A percentile compares a stretch with the other conserved stretches of the same genome.
Evolutionary conservation across 2,113 vertebrate species (phyloP).

Genomic region (Odocoileus hemionus): DNA sequence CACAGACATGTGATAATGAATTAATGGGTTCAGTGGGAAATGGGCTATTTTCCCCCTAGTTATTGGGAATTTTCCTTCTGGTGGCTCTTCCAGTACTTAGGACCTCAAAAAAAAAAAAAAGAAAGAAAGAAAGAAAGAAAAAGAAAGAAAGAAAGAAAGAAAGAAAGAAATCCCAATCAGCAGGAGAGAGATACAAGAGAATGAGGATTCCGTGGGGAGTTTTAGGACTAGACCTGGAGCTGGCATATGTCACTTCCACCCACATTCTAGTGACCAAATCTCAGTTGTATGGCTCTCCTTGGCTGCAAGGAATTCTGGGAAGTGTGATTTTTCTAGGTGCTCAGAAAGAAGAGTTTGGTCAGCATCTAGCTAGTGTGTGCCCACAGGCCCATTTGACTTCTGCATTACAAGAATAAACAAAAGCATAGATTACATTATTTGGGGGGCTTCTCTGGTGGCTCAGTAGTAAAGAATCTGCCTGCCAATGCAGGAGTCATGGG

Average conservation of each 20-base stretch:
- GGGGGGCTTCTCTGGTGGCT: neutral
- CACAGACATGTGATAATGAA: neutral
- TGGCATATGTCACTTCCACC: fast-evolving
- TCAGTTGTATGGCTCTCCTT: neutral
- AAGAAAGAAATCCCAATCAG: neutral
- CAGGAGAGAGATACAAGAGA: neutral
- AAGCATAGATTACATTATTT: neutral
- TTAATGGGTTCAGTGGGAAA: neutral
- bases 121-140: too few species aligned
- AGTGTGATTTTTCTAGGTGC: neutral
- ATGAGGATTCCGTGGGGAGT: neutral
- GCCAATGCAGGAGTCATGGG: neutral
- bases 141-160: neutral
- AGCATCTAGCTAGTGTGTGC: neutral
- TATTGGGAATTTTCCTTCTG: neutral
- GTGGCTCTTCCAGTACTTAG: neutral
- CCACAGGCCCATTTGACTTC: neutral
- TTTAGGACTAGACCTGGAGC: neutral
- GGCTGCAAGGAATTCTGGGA: neutral
- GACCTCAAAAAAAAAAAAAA: neutral
- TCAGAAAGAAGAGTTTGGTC: neutral
- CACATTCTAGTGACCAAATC: neutral
- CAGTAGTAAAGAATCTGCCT: neutral
- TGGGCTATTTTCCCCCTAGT: neutral
- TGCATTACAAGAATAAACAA: neutral